Evolutionary conservation across 1,140 invertebrate genomes (phyloP), one percentile per base, ranked within the genome.

Genomic region (Zaprionus tsacasi): DNA sequence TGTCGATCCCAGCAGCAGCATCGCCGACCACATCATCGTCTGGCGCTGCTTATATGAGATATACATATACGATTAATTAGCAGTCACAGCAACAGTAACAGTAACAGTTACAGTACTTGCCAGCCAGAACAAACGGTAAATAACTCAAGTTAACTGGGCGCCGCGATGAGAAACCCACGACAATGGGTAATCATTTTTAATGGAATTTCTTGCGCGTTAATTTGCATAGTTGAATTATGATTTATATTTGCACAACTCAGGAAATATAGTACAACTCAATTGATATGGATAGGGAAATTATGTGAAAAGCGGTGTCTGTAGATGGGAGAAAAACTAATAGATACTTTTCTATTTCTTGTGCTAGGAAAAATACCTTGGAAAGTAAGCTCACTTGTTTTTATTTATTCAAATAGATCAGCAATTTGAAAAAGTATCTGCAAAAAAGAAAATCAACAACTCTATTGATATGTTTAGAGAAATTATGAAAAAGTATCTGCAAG

Each of bases 1-100:
- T 88, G 85, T 57, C 85, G 83, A 58, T 63, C 38, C 21, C 54
- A 65, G 40, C 21, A 45, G 25, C 76, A 80, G 63, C 50, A 55
- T 25, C 59, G 27, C n/a, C 59, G 27, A 15, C 70, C 59, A 12
- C 55, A 72, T 65, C 61, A 71, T 59, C 55, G 25, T 55, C 45
- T 67, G 66, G 45, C 55, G 13, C 60, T 45, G 61, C 69, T 69
- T 66, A 74, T 70, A 50, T 21, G 43, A 30, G 15, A 63, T 63
- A 63, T 69, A n/a, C n/a, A 36, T 69, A 36, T 69, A 43, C 69
- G 40, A 70, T 74, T 74, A 74, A 74, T 74, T 70, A 70, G 40
- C 40, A 45, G 40, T 45, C n/a, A 15, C 40, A 15, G 13, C n/a
- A 43, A 43, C n/a, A 43, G n/a, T n/a, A n/a, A n/a, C n/a, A 21